phyloP scores from a whole-genome alignment of 2,888 invertebrate genomes.

The Drosophila heteroneura region DNA sequence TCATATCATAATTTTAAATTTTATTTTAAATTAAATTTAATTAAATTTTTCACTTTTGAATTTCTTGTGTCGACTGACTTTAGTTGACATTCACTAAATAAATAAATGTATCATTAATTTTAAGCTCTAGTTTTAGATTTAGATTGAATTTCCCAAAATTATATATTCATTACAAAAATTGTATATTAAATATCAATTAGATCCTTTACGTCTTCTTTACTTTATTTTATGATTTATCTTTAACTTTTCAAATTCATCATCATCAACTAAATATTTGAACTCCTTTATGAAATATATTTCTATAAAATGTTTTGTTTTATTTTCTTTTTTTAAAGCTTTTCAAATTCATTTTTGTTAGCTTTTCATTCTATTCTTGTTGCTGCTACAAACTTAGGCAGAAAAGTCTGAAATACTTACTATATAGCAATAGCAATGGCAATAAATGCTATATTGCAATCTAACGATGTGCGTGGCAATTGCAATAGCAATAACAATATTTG shows the following conservation, averaged over 20 bases:
- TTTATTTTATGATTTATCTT: neutral
- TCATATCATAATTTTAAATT: too few species aligned
- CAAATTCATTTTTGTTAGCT: neutral
- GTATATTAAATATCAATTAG: neutral
- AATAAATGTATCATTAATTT: too few species aligned
- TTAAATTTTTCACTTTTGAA: too few species aligned
- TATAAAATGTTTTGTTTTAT: neutral
- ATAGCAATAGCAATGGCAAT: neutral
- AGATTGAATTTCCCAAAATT: neutral
- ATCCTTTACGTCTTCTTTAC: neutral
- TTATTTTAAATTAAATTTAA: too few species aligned
- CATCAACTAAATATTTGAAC: neutral
- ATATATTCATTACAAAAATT: neutral
- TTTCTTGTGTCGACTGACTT: too few species aligned
- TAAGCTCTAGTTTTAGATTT: too few species aligned
- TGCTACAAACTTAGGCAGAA: neutral
- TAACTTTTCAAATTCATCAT: neutral
- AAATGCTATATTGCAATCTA: neutral
- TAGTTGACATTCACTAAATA: too few species aligned
- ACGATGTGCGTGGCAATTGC: neutral
- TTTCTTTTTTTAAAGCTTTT: neutral
- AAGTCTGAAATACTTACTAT: too few species aligned
- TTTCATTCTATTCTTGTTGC: neutral
- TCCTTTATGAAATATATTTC: neutral
- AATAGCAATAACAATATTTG: neutral